These are phyloP conservation scores for Podarcis raffonei DNA, from an alignment of 2,113 vertebrate species.

Conservation along the genomic window DNA sequence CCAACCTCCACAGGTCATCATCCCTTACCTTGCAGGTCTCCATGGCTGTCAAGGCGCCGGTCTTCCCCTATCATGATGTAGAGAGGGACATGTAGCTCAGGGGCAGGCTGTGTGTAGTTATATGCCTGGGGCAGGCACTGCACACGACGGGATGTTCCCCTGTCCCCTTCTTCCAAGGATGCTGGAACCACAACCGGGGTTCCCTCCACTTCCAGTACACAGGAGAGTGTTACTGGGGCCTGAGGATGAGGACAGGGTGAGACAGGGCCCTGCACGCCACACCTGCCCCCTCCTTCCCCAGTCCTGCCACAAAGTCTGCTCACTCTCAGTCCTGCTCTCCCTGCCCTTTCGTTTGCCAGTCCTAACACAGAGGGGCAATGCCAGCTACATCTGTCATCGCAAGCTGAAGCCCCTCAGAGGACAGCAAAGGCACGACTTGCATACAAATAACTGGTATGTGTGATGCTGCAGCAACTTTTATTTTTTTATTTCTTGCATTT, in stretches of 20 bases:
- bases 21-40: slow-evolving; percentile 26
- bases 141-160: not conserved
- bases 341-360: not conserved
- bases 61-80: slow-evolving; percentile 2
- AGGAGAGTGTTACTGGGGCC: slow-evolving; percentile 14
- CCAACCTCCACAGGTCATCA: not conserved
- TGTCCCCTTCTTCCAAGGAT: slow-evolving; percentile 23
- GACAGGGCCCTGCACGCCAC: not conserved
- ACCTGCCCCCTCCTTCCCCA: not conserved
- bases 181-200: not conserved
- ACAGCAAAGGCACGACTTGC: no score
- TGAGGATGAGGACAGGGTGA: not conserved
- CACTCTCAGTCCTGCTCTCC: not conserved
- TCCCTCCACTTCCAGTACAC: slow-evolving; percentile 29
- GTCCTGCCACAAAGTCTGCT: not conserved
- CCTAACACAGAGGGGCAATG: not conserved
- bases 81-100: slow-evolving; percentile 12
- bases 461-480: not conserved
- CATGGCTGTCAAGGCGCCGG: slow-evolving; percentile 25
- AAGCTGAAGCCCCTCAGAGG: not conserved
- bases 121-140: slow-evolving; percentile 14
- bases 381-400: not conserved
- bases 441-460: not conserved
- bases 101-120: slow-evolving; percentile 2
- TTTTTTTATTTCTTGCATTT: no score